Conservation (phyloP, 2,797 vertebrate species). For the Myioborus miniatus region DNA sequence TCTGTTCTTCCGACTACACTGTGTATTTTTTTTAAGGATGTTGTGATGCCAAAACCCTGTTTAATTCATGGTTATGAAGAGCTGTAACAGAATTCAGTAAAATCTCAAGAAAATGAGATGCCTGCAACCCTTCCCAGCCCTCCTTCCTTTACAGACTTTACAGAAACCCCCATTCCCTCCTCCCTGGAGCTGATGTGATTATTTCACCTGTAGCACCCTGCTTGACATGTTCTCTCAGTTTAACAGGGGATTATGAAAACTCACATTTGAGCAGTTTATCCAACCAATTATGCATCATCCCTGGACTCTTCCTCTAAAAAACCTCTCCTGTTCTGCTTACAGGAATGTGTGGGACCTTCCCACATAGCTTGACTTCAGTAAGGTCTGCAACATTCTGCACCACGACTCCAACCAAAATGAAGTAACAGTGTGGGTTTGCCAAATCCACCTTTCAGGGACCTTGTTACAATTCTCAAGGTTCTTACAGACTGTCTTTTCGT, state of each 20-base stretch:
- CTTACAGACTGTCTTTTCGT: not conserved
- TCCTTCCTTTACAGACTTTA: not conserved
- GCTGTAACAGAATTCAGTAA: not conserved
- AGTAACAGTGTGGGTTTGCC: not conserved
- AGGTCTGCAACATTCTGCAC: not conserved
- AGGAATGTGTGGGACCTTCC: not conserved
- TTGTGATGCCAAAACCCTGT: not conserved
- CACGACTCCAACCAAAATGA: not conserved
- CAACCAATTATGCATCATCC: not conserved
- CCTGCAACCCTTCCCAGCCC: not conserved
- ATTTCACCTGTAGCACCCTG: not conserved
- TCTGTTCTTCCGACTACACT: not conserved
- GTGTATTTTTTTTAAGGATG: not conserved
- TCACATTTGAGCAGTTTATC: not conserved
- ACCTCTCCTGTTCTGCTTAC: not conserved
- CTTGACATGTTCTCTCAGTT: not conserved
- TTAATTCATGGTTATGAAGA: not conserved
- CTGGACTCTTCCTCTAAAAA: not conserved
- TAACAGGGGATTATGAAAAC: not conserved
- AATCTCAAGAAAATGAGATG: not conserved
- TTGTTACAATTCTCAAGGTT: not conserved
- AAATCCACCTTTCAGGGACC: not conserved
- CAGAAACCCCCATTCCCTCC: not conserved
- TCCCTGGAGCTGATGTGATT: not conserved
- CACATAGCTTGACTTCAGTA: not conserved